Base-by-base conservation (phyloP, 1,140 invertebrate genomes). In the Drosophila subpulchrella region DNA sequence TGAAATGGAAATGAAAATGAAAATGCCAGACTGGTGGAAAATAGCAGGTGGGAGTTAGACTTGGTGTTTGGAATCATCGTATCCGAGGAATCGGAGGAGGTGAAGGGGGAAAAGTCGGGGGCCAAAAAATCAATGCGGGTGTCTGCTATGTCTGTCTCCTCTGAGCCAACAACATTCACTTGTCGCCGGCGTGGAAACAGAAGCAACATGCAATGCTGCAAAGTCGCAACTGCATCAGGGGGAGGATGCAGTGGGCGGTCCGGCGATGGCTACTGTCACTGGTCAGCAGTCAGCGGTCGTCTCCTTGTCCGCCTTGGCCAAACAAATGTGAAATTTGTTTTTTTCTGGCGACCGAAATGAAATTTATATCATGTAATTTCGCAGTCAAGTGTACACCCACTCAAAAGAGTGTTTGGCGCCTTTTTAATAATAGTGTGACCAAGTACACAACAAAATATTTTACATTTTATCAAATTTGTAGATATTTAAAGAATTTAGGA, bases 91-190 rank as follows among this genome's bases (percentile, higher is more conserved):
- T 10, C 27, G 32, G 46, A 59, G 41, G 46, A 50, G 44, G 36
- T 56, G 39, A 30, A 10, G 56, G 42, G 12, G 41, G 20, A 13
- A n/a, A 13, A 58, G 41, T n/a, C n/a, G 15, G 42, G 41, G 61
- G 68, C 44, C 30, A 67, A 82, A 81, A 82, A 83, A 82, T 81
- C 79, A 81, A 82, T 82, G 80, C 80, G 75, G 80, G 80, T 82
- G 80, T 83, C 71, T 77, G 77, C 79, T 42, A 13, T 30, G 47
- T 48, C 46, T 32, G 12, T 34, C 32, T 50, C 15, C 15, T 67
- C 63, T n/a, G 50, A 24, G 44, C 27, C 8, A 36, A 66, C 63
- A 53, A 81, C 80, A 82, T 82, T 82, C 80, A 82, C 80, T 82
- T 82, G 80, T 82, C 80, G 75, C 58, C 42, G 59, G 50, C 70